phyloP scores from a whole-genome alignment of 2,113 vertebrate species.

The Arenaria interpres region DNA sequence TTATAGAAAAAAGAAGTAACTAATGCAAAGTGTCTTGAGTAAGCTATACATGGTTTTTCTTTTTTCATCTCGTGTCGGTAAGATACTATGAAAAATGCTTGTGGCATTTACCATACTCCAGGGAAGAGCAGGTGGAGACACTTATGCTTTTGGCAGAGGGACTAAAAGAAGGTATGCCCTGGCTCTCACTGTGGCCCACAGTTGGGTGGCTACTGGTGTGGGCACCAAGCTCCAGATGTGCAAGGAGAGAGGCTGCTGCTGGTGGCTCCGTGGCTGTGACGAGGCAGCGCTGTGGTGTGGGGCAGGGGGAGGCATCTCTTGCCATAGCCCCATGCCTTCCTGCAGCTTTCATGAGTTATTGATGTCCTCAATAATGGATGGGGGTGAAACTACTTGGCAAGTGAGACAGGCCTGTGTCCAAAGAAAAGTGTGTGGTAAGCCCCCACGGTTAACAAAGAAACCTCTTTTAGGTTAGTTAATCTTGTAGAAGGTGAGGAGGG shows the following conservation, averaged over 20 bases:
- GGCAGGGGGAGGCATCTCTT: background rate
- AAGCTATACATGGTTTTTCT: background rate
- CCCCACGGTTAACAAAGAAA: background rate
- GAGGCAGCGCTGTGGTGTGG: fast-evolving
- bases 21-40: background rate
- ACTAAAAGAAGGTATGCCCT: background rate
- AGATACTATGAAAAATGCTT: background rate
- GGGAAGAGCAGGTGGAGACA: background rate
- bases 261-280: fast-evolving
- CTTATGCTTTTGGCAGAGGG: background rate
- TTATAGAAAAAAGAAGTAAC: background rate
- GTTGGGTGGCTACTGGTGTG: background rate
- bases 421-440: fast-evolving
- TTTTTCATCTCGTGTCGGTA: background rate
- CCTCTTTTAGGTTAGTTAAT: background rate
- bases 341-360: fast-evolving
- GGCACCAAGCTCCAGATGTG: fast-evolving
- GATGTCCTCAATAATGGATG: background rate
- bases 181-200: background rate
- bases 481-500: background rate
- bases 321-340: background rate
- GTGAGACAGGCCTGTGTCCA: fast-evolving
- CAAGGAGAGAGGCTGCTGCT: background rate
- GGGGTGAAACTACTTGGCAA: background rate
- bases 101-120: background rate